Evolutionary conservation across 2,888 invertebrate species (phyloP), one percentile per base, ranked within the genome.

Genomic region (Drosophila paramelanica): DNA sequence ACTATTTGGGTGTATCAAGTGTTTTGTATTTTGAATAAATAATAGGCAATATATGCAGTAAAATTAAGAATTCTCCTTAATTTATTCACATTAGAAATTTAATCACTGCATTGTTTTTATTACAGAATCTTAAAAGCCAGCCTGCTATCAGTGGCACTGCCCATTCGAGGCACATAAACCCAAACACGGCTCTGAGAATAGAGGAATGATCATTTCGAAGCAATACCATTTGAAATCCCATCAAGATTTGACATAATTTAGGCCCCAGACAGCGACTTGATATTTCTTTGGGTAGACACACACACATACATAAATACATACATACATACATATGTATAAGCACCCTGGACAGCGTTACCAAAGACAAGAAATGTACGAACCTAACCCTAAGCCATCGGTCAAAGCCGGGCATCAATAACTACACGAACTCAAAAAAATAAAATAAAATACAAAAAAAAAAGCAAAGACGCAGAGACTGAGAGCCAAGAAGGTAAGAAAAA

Each of bases 171-270:
- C 17, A 17, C 38, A 39, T 31, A 39, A 36, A 23, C 49, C 11
- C 4, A 17, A 14, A 39, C 27, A 7, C 27, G 13, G n/a, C 33
- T 31, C 41, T 11, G 36, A 73, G 55, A 59, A 50, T 58, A 13
- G 55, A 5, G 27, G 56, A 58, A 66, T 66, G 57, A 70, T 66
- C 62, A 56, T 53, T 61, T 67, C 46, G 47, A 78, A 65, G 68
- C 71, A 88, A 88, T 79, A 58, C 60, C 75, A 83, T 83, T 87
- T 74, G 72, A 59, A 88, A 83, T 70, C 73, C 81, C 78, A 87
- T 89, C 84, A 89, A 84, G 87, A 87, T 83, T 84, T 89, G 84
- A 84, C 89, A 89, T 89, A 84, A 84, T 87, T 84, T 80, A 76
- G 33, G 53, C 59, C 56, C 62, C 75, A 55, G 57, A 65, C 56